These are phyloP conservation scores for Coptodon bakossiorum DNA, from an alignment of 2,113 vertebrate genomes.

Conservation along the genomic window DNA sequence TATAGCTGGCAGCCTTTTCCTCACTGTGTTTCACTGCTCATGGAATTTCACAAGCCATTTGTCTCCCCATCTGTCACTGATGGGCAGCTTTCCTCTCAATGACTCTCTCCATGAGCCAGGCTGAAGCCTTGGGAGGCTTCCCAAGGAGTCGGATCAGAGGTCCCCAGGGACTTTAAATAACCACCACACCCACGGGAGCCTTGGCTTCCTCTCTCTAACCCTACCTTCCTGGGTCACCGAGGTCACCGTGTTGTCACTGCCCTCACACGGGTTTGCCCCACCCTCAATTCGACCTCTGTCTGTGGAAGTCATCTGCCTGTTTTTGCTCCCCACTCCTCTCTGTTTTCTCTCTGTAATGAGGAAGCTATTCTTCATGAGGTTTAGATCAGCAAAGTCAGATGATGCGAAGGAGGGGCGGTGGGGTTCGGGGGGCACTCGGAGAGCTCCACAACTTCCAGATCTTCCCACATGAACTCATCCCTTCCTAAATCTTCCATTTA, in stretches of 20 bases:
- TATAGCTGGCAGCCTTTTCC: not conserved
- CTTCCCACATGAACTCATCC: conserved; percentile 48
- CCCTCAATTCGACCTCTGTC: not conserved
- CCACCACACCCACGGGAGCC: conserved; percentile 47
- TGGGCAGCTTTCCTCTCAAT: conserved; percentile 26
- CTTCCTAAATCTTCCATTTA: conserved; percentile 11
- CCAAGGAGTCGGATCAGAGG: conserved; percentile 15
- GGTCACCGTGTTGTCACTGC: conserved; percentile 43
- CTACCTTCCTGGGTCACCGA: conserved; percentile 19
- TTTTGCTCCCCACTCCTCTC: not conserved
- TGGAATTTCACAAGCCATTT: conserved; percentile 34
- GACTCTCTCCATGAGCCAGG: conserved; percentile 25
- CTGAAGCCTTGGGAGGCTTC: conserved; percentile 28
- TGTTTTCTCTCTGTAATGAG: not conserved
- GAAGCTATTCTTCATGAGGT: conserved; percentile 16
- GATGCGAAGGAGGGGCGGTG: not conserved
- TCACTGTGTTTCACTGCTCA: conserved; percentile 21
- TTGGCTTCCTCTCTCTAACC: conserved; percentile 7
- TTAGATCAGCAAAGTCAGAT: conserved; percentile 37
- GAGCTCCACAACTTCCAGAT: conserved; percentile 7
- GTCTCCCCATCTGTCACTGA: conserved; percentile 45
- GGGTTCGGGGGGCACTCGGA: not conserved
- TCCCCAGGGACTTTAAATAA: conserved; percentile 31
- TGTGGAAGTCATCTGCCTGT: not conserved
- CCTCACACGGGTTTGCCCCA: not conserved